These are phyloP conservation scores for Eulemur mongoz DNA, from an alignment of 2,797 vertebrate species.

Conservation along the genomic window DNA sequence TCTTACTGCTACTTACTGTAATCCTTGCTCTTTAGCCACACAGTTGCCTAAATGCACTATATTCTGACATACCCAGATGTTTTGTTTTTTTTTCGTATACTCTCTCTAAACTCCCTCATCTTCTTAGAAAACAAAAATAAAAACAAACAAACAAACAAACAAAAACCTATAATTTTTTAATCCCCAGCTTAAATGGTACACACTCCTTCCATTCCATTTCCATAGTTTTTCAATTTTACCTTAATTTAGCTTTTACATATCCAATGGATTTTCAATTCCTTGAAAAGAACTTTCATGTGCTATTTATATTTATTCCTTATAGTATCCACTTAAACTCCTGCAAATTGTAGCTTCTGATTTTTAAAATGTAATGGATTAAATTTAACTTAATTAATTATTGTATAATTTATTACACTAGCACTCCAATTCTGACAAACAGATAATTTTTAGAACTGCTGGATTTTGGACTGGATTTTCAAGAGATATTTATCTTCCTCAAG, in stretches of 20 bases:
- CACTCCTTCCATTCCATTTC: neutral
- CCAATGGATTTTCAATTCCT: neutral
- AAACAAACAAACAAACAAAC: too few species aligned
- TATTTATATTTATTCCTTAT: neutral
- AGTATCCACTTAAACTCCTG: neutral
- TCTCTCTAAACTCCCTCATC: neutral
- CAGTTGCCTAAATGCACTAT: neutral
- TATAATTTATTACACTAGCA: neutral
- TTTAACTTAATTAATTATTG: neutral
- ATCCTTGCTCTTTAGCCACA: neutral
- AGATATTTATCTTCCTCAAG: neutral
- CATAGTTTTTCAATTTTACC: neutral
- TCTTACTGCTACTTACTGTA: accelerated
- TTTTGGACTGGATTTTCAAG: neutral
- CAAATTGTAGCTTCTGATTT: neutral
- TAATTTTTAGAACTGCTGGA: neutral
- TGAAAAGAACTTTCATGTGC: neutral
- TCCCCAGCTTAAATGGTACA: neutral
- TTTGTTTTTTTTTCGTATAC: too few species aligned
- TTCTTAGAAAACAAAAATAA: neutral
- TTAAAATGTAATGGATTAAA: neutral
- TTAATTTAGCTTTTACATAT: neutral
- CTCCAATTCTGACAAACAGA: neutral
- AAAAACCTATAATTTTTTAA: neutral
- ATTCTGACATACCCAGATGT: neutral